phyloP scores from a whole-genome alignment of 2,888 invertebrate genomes.

The Aethes cnicana region DNA sequence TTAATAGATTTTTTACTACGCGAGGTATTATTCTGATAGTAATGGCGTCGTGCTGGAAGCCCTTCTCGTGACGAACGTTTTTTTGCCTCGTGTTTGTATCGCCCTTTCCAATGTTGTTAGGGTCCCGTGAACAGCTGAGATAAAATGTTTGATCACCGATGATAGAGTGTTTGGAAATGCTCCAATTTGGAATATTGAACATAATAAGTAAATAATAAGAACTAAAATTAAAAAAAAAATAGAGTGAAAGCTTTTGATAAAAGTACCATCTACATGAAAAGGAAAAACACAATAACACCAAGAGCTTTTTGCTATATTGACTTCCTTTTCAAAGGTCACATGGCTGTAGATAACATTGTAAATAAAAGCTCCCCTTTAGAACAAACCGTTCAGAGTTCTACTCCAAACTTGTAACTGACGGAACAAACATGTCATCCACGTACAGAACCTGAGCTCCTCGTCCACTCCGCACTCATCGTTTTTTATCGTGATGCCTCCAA shows the following conservation, averaged over 20 bases:
- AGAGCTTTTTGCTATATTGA: too few relatives aligned
- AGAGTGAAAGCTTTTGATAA: too few relatives aligned
- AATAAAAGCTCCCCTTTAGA: too few relatives aligned
- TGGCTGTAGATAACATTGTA: too few relatives aligned
- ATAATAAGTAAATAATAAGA: too few relatives aligned
- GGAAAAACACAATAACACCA: too few relatives aligned
- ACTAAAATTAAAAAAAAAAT: too few relatives aligned
- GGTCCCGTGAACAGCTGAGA: conserved; percentile 33
- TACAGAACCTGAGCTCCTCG: conserved; percentile 11
- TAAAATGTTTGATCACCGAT: too few relatives aligned
- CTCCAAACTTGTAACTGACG: background rate
- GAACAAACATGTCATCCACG: conserved; percentile 15
- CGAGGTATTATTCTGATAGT: conserved; percentile 35
- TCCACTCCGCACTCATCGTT: conserved; percentile 10
- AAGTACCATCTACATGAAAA: too few relatives aligned
- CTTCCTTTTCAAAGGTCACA: too few relatives aligned
- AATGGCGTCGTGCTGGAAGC: conserved; percentile 63
- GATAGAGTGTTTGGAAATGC: too few relatives aligned
- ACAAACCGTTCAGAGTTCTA: background rate
- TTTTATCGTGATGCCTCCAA: conserved; percentile 16
- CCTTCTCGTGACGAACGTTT: conserved; percentile 57
- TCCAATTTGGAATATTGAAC: too few relatives aligned
- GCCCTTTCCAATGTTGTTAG: conserved; percentile 51
- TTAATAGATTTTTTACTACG: conserved; percentile 35
- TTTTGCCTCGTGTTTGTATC: conserved; percentile 50